These are phyloP conservation scores for Gadus chalcogrammus DNA, from an alignment of 2,113 vertebrate genomes.

Conservation along the genomic window DNA sequence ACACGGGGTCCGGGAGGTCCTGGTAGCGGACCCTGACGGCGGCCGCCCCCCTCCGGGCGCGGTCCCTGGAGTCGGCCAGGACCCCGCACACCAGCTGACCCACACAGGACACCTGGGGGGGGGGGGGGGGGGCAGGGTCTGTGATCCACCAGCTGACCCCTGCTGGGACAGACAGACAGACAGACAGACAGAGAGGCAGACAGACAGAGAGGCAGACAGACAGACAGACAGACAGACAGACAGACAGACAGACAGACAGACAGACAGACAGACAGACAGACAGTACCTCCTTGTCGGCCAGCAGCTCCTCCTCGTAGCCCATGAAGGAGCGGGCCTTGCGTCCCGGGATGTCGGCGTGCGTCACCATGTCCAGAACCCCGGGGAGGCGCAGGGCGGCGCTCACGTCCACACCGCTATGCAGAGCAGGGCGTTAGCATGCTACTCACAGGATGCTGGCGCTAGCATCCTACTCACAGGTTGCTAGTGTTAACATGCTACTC, in stretches of 20 bases:
- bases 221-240: no score
- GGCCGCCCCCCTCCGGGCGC: conserved; percentile 62
- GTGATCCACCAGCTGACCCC: no score
- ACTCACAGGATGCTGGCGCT: conserved; percentile 65
- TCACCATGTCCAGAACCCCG: conserved; percentile 72
- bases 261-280: no score
- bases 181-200: not conserved
- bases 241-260: no score
- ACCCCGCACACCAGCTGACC: conserved; percentile 70
- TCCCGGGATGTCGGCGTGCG: conserved; percentile 69
- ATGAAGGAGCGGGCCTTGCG: conserved; percentile 37
- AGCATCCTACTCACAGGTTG: conserved; percentile 43
- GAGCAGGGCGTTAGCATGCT: not conserved
- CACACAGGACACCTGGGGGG: conserved; percentile 69
- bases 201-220: no score
- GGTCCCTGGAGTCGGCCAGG: conserved; percentile 58
- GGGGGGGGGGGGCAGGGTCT: no score
- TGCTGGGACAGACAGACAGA: not conserved
- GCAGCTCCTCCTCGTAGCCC: conserved; percentile 56
- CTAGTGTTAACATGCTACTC: conserved; percentile 55
- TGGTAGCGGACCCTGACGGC: conserved; percentile 66
- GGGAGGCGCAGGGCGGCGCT: conserved; percentile 63
- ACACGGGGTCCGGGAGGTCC: conserved; percentile 61
- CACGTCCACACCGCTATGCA: conserved; percentile 60
- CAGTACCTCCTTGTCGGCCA: conserved; percentile 61